Evolutionary conservation across 1,140 invertebrate species (phyloP).

Genomic region (Octopus sinensis): DNA sequence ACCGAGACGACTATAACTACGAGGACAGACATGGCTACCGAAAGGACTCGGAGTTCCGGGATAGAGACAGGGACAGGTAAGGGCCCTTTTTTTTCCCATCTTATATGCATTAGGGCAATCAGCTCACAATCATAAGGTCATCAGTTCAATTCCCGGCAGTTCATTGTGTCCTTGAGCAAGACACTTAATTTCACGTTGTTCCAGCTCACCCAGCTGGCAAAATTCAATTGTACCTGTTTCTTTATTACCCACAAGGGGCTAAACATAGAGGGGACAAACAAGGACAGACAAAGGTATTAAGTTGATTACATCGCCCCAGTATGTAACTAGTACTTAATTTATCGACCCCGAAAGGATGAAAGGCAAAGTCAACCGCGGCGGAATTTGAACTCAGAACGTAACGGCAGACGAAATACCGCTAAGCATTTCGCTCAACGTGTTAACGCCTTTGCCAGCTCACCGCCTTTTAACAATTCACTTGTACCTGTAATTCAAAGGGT

Average conservation of each 20-base stretch:
- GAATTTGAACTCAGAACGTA: too few relatives aligned
- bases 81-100: neutral
- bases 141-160: neutral
- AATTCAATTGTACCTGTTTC: neutral
- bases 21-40: constrained; percentile 21
- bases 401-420: too few relatives aligned
- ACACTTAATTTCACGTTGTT: neutral
- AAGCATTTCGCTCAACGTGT: too few relatives aligned
- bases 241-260: neutral
- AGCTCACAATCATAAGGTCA: neutral
- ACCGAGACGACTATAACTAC: constrained; percentile 22
- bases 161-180: neutral
- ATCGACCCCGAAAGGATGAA: too few relatives aligned
- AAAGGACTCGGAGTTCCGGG: constrained; percentile 16
- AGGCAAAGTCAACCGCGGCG: too few relatives aligned
- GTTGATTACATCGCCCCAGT: too few relatives aligned
- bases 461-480: too few relatives aligned
- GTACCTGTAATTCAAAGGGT: too few relatives aligned
- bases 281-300: too few relatives aligned
- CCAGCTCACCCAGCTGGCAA: neutral
- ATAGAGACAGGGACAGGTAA: constrained; percentile 27
- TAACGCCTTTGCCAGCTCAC: too few relatives aligned
- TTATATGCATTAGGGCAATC: neutral
- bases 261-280: neutral
- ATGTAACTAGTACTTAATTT: too few relatives aligned